phyloP scores from a whole-genome alignment of 1,140 invertebrate species.

The Drosophila rufa region DNA sequence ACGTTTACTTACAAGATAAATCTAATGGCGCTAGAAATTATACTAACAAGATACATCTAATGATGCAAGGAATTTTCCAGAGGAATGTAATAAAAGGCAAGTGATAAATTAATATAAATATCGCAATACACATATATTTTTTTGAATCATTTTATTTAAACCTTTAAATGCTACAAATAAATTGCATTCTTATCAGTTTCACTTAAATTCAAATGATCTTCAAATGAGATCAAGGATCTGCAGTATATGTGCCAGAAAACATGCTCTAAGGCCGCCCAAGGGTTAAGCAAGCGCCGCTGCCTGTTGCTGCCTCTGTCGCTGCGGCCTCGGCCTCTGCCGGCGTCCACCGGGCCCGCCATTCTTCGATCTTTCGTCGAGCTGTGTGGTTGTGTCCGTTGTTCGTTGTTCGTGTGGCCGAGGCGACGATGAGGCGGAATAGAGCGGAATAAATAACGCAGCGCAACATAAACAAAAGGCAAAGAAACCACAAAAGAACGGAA shows the following conservation, averaged over 20 bases:
- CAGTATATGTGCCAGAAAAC: neutral
- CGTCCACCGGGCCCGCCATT: conserved; percentile 38
- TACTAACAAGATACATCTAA: neutral
- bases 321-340: conserved; percentile 31
- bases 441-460: conserved; percentile 57
- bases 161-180: no score
- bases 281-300: conserved; percentile 23
- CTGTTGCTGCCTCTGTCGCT: conserved; percentile 7
- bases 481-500: conserved; percentile 63
- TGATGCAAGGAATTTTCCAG: neutral
- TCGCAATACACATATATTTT: neutral
- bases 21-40: no score
- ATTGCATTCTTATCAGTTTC: neutral
- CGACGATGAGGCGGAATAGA: conserved; percentile 53
- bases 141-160: no score
- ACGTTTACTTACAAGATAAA: neutral
- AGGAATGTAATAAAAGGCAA: neutral
- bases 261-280: conserved; percentile 8
- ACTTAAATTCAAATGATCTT: neutral
- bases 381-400: conserved; percentile 67
- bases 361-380: conserved; percentile 75
- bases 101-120: neutral
- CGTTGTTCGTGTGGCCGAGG: conserved; percentile 21
- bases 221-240: neutral
- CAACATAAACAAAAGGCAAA: conserved; percentile 77